phyloP scores from a whole-genome alignment of 2,113 vertebrate species.

The Okapia johnstoni region DNA sequence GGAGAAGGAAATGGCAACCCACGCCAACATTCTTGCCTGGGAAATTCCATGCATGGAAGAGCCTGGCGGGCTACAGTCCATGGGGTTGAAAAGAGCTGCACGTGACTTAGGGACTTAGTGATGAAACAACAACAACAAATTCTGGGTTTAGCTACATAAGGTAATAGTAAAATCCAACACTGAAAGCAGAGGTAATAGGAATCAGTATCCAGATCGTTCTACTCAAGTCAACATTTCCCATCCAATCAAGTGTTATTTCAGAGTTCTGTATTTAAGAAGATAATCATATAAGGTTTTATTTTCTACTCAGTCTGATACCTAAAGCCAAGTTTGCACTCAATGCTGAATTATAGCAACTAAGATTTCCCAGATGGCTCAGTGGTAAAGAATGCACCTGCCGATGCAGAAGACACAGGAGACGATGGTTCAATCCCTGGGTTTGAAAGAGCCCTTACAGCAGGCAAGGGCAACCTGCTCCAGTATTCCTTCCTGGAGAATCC shows the following conservation, averaged over 20 bases:
- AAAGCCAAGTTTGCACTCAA: neutral
- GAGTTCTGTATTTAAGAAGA: neutral
- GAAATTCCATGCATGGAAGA: neutral
- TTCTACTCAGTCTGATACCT: neutral
- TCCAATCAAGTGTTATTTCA: neutral
- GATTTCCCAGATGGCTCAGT: neutral
- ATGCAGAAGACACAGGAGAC: neutral
- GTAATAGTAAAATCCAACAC: neutral
- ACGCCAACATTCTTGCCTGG: neutral
- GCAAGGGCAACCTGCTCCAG: neutral
- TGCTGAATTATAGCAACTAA: neutral
- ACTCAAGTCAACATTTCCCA: neutral
- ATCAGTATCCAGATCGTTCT: neutral
- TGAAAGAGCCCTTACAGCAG: neutral
- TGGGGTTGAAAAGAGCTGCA: neutral
- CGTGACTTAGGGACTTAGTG: neutral
- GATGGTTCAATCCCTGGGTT: neutral
- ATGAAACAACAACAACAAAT: neutral
- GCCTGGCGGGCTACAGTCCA: neutral
- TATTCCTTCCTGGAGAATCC: neutral
- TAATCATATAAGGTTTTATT: neutral
- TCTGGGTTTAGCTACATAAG: neutral
- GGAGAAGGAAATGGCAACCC: neutral
- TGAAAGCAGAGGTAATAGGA: fast-evolving
- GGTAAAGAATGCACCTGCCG: neutral